Conservation (phyloP, 2,797 vertebrate species). For the Numenius phaeopus region DNA sequence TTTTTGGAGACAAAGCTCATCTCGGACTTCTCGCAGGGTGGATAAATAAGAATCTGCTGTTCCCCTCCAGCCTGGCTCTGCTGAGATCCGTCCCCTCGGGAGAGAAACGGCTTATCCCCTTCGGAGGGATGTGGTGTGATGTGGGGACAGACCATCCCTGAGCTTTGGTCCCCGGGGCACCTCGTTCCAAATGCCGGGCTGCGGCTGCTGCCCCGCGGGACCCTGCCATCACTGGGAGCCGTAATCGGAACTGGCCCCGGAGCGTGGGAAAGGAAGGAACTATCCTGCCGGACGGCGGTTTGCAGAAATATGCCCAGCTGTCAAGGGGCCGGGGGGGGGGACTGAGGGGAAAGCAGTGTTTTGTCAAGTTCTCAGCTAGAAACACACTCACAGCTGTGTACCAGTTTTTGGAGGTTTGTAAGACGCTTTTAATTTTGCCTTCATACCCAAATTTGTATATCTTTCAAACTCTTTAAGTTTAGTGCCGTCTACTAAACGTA, state of each 20-base stretch:
- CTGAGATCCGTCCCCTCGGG: fast-evolving
- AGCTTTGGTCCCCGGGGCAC: background rate
- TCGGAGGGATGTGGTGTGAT: fast-evolving
- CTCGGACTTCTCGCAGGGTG: background rate
- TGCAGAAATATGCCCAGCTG: background rate
- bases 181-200: fast-evolving
- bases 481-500: background rate
- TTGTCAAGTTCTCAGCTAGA: background rate
- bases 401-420: too few relatives aligned
- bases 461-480: background rate
- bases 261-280: constrained; percentile 67
- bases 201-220: background rate
- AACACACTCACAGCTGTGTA: background rate
- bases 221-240: background rate
- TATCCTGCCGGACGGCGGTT: background rate
- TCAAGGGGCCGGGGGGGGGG: background rate
- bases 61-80: background rate
- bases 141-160: background rate
- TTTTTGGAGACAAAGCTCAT: background rate
- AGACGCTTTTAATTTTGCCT: fast-evolving
- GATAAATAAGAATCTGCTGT: too few relatives aligned
- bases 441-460: fast-evolving
- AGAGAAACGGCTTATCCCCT: background rate
- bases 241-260: background rate
- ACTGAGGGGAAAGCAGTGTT: fast-evolving